These are phyloP conservation scores for Ictalurus punctatus DNA, from an alignment of 2,113 vertebrate genomes.

Conservation along the genomic window DNA sequence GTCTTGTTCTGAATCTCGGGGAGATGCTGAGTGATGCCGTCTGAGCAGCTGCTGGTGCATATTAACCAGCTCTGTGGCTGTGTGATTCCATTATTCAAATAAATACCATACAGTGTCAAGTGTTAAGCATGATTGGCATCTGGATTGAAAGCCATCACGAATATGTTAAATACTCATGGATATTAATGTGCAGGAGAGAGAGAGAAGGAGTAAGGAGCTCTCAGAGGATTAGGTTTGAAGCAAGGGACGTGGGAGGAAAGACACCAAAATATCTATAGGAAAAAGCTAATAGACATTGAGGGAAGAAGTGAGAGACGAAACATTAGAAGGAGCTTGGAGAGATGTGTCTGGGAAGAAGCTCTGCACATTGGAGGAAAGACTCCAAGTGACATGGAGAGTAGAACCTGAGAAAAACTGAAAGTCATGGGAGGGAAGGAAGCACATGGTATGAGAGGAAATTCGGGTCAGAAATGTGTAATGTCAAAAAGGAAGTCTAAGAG, in stretches of 20 bases:
- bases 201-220: background rate
- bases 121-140: conserved; percentile 6
- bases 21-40: background rate
- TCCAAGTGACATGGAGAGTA: background rate
- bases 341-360: background rate
- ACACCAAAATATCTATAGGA: background rate
- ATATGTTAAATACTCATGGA: conserved; percentile 17
- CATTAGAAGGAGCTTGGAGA: no score
- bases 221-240: background rate
- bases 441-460: background rate
- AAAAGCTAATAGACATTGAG: background rate
- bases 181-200: conserved; percentile 1
- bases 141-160: background rate
- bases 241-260: background rate
- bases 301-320: background rate
- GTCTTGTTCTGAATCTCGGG: background rate
- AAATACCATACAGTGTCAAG: conserved; percentile 38
- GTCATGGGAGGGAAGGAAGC: background rate
- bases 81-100: conserved; percentile 25
- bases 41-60: conserved; percentile 55
- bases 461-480: background rate
- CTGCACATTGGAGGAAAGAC: background rate
- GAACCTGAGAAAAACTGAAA: background rate
- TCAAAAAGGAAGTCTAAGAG: background rate
- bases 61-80: conserved; percentile 44